These are phyloP conservation scores for Drosophila infuscata DNA, from an alignment of 2,888 invertebrate species.

Conservation along the genomic window DNA sequence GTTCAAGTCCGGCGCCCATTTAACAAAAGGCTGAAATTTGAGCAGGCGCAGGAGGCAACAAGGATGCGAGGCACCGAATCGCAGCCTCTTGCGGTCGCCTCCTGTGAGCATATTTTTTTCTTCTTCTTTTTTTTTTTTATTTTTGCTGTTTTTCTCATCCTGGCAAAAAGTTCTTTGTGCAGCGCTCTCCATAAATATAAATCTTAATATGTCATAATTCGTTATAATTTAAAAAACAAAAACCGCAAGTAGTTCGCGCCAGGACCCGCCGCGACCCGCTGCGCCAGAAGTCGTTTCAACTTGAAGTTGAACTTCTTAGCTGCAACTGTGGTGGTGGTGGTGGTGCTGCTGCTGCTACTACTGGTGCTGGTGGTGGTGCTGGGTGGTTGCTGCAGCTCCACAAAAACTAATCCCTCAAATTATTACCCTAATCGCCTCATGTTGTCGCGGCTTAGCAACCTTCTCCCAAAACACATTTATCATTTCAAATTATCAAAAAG, in stretches of 20 bases:
- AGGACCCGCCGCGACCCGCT: constrained; percentile 53
- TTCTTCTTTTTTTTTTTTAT: not conserved
- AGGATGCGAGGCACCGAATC: constrained; percentile 1
- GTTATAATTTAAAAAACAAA: constrained; percentile 63
- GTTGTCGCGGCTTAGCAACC: constrained; percentile 77
- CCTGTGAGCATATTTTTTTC: constrained; percentile 35
- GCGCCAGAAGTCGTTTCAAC: constrained; percentile 20
- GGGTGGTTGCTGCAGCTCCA: constrained; percentile 22
- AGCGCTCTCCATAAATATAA: constrained; percentile 45
- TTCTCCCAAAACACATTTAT: constrained; percentile 32
- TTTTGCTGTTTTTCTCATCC: not conserved
- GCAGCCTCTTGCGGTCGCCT: constrained; percentile 58
- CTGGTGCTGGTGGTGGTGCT: constrained; percentile 3
- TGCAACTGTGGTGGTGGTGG: constrained; percentile 5
- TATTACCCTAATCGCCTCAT: constrained; percentile 72
- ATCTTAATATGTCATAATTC: constrained; percentile 81
- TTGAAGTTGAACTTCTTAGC: constrained; percentile 10
- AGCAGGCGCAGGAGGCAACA: constrained; percentile 39
- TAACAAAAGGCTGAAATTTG: constrained; percentile 49
- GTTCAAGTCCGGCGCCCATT: constrained; percentile 52
- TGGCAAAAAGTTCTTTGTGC: constrained; percentile 43
- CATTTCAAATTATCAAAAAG: constrained; percentile 65
- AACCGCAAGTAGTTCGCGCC: constrained; percentile 73
- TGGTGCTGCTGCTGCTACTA: not conserved
- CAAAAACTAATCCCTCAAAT: constrained; percentile 72